Evolutionary conservation across 2,797 vertebrate genomes (phyloP), one percentile per base, ranked within the genome.

Genomic region (Microhierax caerulescens): DNA sequence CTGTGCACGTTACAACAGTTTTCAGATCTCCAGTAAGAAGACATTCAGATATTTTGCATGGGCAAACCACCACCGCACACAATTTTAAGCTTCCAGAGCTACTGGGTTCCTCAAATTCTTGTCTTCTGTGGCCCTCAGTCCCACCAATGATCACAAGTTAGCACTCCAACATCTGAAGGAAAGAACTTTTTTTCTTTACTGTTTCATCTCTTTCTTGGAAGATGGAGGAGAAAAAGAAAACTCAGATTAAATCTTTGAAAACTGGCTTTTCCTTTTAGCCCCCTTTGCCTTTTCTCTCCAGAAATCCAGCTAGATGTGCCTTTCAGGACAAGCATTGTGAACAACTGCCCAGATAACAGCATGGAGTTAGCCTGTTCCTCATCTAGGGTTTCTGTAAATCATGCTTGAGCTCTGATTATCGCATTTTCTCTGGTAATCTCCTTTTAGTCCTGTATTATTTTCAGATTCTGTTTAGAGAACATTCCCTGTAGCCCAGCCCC

Each of bases 31-130:
- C 64, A 54, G 16, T 0, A 23, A 22, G 34, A 30, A 8, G 21
- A 36, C 11, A 6, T 32, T 37, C 27, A 82, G 67, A 11, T 27
- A 32, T 12, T 75, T 54, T 67, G 6, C 24, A 36, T 12, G 64
- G 16, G 47, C 10, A 77, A 78, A 74, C 37, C 15, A 7, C 10
- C 20, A 47, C 8, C 51, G 34, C 24, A 22, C 10, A 18, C 34
- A 59, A 22, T 47, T 30, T 70, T 8, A 32, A 53, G 48, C 17
- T 88, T 51, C 11, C 32, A 47, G 54, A 63, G 5, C 43, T 80
- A 0, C 0, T 10, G 11, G 5, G 5, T 68, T 14, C 25, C n/a
- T n/a, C 4, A 11, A 34, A 13, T 20, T 34, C 12, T 18, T 37
- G 17, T 67, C 83, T 64, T n/a, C 67, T 32, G 36, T 51, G 24